Evolutionary conservation across 1,140 invertebrate species (phyloP), one percentile per base, ranked within the genome.

Genomic region (Phenacoccus solenopsis): DNA sequence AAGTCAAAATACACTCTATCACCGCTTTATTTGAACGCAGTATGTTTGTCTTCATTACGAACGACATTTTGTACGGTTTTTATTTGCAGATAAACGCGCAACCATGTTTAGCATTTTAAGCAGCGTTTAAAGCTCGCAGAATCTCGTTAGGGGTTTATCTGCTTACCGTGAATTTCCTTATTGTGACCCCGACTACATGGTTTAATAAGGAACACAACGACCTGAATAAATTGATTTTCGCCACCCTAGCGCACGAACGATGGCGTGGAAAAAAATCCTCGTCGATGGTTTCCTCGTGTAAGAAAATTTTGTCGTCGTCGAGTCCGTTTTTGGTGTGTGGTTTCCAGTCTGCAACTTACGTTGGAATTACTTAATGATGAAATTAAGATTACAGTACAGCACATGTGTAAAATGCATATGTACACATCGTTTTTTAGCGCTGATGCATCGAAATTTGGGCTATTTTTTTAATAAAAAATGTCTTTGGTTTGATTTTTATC

Each of bases 31-130:
- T 64, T 64, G 20, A 27, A 64, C 25, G 25, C 59, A 9, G 59
- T 49, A 27, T 64, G 25, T 64, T 64, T 64, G 59, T 64, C 59
- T 64, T 64, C 59, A 64, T 64, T 64, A 64, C 21, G 59, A 64
- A 64, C 25, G 59, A 64, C 59, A 64, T 64, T 64, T 64, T 64
- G 59, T 64, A 64, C 59, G 59, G 59, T 64, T 64, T 64, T 64
- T 64, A 64, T 64, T 64, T 64, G 59, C 59, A 64, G 59, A 64
- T 64, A 64, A 64, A 64, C 59, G 59, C 22, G 22, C 10, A 27
- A 64, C 5, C 59, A 64, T 64, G 59, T 64, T 64, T 64, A 64
- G 59, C 59, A 64, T 64, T 64, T 64, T 64, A 64, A 64, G 59
- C 25, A 64, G 59, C 59, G 25, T 64, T 64, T 64, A 64, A 64